Base-by-base conservation (phyloP, 2,797 vertebrate genomes). In the Sarcoramphus papa region DNA sequence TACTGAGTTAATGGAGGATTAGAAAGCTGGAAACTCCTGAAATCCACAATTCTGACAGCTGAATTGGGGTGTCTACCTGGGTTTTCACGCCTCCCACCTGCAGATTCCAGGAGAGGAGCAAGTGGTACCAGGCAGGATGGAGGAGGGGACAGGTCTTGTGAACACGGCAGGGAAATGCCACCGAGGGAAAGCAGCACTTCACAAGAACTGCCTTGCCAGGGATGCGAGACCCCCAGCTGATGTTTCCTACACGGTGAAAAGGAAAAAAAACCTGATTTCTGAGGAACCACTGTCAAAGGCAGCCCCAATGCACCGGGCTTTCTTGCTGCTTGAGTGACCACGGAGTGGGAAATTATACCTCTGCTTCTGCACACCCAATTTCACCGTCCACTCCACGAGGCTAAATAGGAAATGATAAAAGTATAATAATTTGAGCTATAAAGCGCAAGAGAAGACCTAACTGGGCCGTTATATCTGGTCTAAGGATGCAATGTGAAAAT, bases 401-500 rank as follows among this genome's bases (percentile, higher is more conserved):
- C 53, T 50, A 73, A 82, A 50, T 4, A 80, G n/a, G 78, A 97
- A 85, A 88, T 41, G 67, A 67, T 70, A 30, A 19, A 94, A 85
- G 67, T 73, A 59, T 14, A 85, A 84, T 78, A 62, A 93, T 47
- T 60, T 7, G 31, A 81, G 81, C 62, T 47, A n/a, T 35, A 80
- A 83, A 77, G 67, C 3, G 4, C 35, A 47, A 86, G 33, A 86
- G 69, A 86, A 88, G 77, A 86, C 73, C 78, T 74, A 91, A 54
- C 70, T 28, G 27, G 51, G 53, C 50, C 37, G 6, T 86, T 83
- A 27, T 33, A 67, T 53, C 21, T 48, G 60, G n/a, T 31, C 40
- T 79, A 54, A 90, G 82, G 94, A 81, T 40, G 79, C 20, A 65
- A 41, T 4, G 47, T 75, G 85, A 90, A 85, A 92, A 92, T 69